Evolutionary conservation across 2,113 vertebrate species (phyloP).

Genomic region (Odobenus rosmarus): DNA sequence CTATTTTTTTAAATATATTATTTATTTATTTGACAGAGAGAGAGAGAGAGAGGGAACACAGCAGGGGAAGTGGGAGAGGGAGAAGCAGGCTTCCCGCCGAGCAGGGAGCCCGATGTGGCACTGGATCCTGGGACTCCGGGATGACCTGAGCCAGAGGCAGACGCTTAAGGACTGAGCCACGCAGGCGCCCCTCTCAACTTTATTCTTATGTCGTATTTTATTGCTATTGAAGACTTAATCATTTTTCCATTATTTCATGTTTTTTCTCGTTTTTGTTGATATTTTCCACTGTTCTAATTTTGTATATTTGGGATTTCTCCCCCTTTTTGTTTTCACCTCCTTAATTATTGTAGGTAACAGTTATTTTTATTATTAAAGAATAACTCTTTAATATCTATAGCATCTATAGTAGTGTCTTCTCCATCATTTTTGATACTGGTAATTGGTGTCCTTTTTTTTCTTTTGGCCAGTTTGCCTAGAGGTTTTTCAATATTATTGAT

Average conservation of each 20-base stretch:
- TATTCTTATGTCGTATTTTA: neutral
- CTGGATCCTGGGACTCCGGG: too few relatives aligned
- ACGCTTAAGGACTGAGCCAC: too few relatives aligned
- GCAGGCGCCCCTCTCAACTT: neutral
- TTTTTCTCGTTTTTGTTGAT: neutral
- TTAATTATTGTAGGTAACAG: neutral
- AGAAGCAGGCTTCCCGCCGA: too few relatives aligned
- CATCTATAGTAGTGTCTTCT: conserved; percentile 9
- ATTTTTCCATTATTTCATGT: neutral
- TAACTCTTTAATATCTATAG: neutral
- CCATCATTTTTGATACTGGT: neutral
- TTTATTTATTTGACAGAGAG: too few relatives aligned
- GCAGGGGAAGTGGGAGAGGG: too few relatives aligned
- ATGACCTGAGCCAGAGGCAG: too few relatives aligned
- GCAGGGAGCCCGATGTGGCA: too few relatives aligned
- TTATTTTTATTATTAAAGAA: neutral
- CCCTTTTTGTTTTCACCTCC: neutral
- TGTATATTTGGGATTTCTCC: neutral
- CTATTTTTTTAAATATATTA: too few relatives aligned
- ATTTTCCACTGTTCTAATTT: neutral
- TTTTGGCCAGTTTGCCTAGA: neutral
- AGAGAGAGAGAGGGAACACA: too few relatives aligned
- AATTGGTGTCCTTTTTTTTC: neutral
- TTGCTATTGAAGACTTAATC: neutral
- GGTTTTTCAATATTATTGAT: neutral